Evolutionary conservation across 2,888 invertebrate species (phyloP), one percentile per base, ranked within the genome.

Genomic region (Acleris cristana): DNA sequence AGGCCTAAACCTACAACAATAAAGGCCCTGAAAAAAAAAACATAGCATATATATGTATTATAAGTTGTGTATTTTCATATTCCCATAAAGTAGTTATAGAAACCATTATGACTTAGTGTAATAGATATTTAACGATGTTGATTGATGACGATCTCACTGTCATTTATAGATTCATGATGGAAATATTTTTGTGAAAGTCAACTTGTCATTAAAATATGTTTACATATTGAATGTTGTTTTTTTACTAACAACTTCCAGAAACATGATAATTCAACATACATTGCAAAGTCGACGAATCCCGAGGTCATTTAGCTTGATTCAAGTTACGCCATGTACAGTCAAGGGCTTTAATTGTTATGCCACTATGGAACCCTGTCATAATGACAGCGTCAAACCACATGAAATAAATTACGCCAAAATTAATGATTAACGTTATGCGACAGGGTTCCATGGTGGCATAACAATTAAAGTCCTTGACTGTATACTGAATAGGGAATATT

Each of bases 121-220:
- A 62, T 66, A 62, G 56, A 62, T 66, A 66, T 57, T 48, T 66
- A 61, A 62, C 51, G 34, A 63, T 63, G 62, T 67, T 67, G 49
- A 53, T 52, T 30, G 52, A 53, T 67, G 63, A 14, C 67, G 58
- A 53, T 26, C 56, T 62, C 57, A 53, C 57, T 57, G 66, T 62
- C 62, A 58, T 58, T 49, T 58, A 58, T 63, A 67, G 63, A 66
- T 62, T 69, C 72, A 71, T 74, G 63, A 74, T 73, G 74, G 63
- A 72, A 75, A 69, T 80, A 79, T 79, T 79, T 79, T 88, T 89
- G 85, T 88, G 88, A 86, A 81, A 79, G 79, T 85, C 84, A 85
- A 86, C 85, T 84, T 85, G 84, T 88, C 88, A 89, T 85, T 86
- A 88, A 84, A 87, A 79, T 80, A 85, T 81, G 83, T 87, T 89